Percentiles rank a stretch among this genome's conserved stretches.
Conservation (phyloP, 2,113 vertebrate genomes). For the Melanocharis versteri region DNA sequence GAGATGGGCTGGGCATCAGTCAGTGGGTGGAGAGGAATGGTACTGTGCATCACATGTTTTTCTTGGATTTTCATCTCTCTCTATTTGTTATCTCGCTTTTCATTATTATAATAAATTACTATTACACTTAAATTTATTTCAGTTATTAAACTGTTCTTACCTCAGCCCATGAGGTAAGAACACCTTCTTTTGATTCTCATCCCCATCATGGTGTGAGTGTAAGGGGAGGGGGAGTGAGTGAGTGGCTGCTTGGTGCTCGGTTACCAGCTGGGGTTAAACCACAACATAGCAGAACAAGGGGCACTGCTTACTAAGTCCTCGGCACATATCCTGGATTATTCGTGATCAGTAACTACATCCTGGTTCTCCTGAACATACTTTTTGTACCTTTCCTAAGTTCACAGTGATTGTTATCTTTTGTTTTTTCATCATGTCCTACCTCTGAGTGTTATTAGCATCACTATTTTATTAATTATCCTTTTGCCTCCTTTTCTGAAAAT, state of each 20-base stretch:
- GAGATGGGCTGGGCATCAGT: not conserved
- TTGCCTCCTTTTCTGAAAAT: not conserved
- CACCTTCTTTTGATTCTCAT: not conserved
- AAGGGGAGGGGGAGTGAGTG: no score
- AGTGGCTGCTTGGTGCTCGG: not conserved
- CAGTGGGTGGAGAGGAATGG: not conserved
- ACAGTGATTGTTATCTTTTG: not conserved
- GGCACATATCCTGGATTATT: not conserved
- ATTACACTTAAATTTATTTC: not conserved
- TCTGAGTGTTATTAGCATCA: not conserved
- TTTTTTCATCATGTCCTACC: not conserved
- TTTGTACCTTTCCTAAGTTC: not conserved
- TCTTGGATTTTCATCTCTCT: not conserved
- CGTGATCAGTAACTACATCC: not conserved
- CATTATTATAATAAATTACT: not conserved
- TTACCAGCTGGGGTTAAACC: not conserved
- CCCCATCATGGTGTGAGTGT: no score
- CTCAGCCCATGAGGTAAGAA: no score
- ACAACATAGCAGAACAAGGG: not conserved
- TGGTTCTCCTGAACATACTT: not conserved
- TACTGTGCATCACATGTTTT: not conserved
- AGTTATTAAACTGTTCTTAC: not conserved
- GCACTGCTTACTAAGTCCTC: not conserved
- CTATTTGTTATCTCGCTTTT: not conserved
- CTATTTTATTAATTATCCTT: not conserved